Evolutionary conservation across 2,888 invertebrate species (phyloP).

Genomic region (Polymixis flavicincta): DNA sequence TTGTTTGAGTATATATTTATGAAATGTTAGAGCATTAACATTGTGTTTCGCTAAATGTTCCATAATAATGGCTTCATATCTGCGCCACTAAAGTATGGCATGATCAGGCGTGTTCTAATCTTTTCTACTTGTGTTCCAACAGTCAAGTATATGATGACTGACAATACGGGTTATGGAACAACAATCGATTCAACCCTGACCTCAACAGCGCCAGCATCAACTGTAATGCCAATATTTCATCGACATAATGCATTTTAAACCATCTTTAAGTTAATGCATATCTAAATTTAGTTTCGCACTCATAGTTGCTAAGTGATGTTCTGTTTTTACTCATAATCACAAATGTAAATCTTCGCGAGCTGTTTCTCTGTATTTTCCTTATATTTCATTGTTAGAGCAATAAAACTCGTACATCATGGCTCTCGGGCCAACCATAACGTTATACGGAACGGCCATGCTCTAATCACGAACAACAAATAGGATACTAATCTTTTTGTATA

Average conservation of each 20-base stretch:
- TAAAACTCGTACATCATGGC: slow-evolving; percentile 57
- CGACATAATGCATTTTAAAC: slow-evolving; percentile 36
- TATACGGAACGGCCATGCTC: slow-evolving; percentile 48
- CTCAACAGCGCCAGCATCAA: slow-evolving; percentile 8
- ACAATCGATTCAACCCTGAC: slow-evolving; percentile 39
- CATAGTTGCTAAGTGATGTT: slow-evolving; percentile 26
- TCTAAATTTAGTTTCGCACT: slow-evolving; percentile 33
- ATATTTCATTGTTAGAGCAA: slow-evolving; percentile 57
- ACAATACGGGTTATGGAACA: slow-evolving; percentile 48
- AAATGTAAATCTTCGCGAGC: slow-evolving; percentile 39
- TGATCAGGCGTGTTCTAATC: slow-evolving; percentile 22
- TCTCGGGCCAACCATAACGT: slow-evolving; percentile 40
- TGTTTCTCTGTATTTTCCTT: slow-evolving; percentile 55
- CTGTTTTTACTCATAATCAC: slow-evolving; percentile 37
- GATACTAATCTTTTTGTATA: slow-evolving; percentile 49
- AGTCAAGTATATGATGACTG: slow-evolving; percentile 15
- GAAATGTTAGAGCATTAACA: slow-evolving; percentile 9
- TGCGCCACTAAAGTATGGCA: slow-evolving; percentile 9
- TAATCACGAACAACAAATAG: slow-evolving; percentile 56
- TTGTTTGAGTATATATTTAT: slow-evolving; percentile 24
- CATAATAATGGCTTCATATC: slow-evolving; percentile 8
- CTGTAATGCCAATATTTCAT: slow-evolving; percentile 26
- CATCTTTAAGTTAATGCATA: slow-evolving; percentile 33
- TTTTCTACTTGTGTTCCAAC: slow-evolving; percentile 5
- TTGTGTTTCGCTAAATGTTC: slow-evolving; percentile 16